These are phyloP conservation scores for Amia ocellicauda DNA, from an alignment of 2,113 vertebrate species.

Conservation along the genomic window DNA sequence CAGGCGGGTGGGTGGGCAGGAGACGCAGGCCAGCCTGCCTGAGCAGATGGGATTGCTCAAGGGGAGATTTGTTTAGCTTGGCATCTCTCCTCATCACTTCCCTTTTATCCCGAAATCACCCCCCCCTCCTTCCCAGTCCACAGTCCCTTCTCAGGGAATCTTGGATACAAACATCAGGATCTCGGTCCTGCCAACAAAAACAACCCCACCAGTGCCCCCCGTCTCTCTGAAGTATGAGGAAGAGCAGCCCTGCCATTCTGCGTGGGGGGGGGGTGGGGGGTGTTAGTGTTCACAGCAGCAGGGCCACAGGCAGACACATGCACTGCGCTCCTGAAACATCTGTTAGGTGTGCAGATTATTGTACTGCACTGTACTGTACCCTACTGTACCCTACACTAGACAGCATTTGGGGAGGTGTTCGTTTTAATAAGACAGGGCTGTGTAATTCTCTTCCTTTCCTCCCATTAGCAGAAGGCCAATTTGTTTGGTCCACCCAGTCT, in stretches of 20 bases:
- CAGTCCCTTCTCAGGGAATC: slow-evolving; percentile 39
- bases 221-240: slow-evolving; percentile 20
- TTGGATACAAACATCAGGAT: slow-evolving; percentile 51
- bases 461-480: too few relatives aligned
- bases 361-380: too few relatives aligned
- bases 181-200: slow-evolving; percentile 36
- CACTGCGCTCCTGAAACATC: too few relatives aligned
- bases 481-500: too few relatives aligned
- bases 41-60: slow-evolving; percentile 36
- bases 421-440: too few relatives aligned
- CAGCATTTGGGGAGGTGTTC: too few relatives aligned
- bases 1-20: too few relatives aligned
- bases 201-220: slow-evolving; percentile 33
- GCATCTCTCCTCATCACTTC: slow-evolving; percentile 30
- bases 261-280: not conserved
- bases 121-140: slow-evolving; percentile 19
- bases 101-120: slow-evolving; percentile 34
- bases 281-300: not conserved
- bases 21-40: too few relatives aligned
- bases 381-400: too few relatives aligned
- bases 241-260: slow-evolving; percentile 6
- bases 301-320: not conserved
- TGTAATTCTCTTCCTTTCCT: too few relatives aligned
- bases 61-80: slow-evolving; percentile 23
- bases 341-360: too few relatives aligned